These are phyloP conservation scores for Nebria salina DNA, from an alignment of 2,888 invertebrate genomes.

Conservation along the genomic window DNA sequence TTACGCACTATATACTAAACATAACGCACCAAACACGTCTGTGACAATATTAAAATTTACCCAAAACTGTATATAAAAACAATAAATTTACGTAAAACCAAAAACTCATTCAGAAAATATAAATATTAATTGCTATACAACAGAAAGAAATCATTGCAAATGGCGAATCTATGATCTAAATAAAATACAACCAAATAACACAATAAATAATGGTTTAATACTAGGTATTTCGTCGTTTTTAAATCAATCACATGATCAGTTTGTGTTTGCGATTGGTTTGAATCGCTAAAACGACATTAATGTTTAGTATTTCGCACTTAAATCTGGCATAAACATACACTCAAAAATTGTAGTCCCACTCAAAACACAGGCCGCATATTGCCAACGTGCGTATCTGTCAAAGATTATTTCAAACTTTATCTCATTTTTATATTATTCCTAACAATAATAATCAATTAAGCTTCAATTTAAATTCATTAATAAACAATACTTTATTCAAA, in stretches of 20 bases:
- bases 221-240: conserved; percentile 5
- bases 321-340: conserved; percentile 37
- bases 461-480: not conserved
- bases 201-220: conserved; percentile 1
- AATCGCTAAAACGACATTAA: not conserved
- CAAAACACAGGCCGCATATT: conserved; percentile 40
- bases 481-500: too few relatives aligned
- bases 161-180: conserved; percentile 40
- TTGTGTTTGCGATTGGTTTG: not conserved
- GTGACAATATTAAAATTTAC: conserved; percentile 25
- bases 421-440: not conserved
- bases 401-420: not conserved
- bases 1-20: conserved; percentile 27
- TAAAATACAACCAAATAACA: conserved; percentile 28
- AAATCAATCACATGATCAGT: not conserved
- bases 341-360: conserved; percentile 46
- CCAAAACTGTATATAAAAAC: conserved; percentile 7
- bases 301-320: conserved; percentile 11
- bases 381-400: conserved; percentile 43
- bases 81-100: conserved; percentile 23
- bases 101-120: conserved; percentile 7
- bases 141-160: conserved; percentile 43
- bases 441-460: not conserved
- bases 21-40: conserved; percentile 18
- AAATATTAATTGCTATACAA: conserved; percentile 32